phyloP scores from a whole-genome alignment of 2,797 vertebrate genomes.

The Smutsia temminckii region DNA sequence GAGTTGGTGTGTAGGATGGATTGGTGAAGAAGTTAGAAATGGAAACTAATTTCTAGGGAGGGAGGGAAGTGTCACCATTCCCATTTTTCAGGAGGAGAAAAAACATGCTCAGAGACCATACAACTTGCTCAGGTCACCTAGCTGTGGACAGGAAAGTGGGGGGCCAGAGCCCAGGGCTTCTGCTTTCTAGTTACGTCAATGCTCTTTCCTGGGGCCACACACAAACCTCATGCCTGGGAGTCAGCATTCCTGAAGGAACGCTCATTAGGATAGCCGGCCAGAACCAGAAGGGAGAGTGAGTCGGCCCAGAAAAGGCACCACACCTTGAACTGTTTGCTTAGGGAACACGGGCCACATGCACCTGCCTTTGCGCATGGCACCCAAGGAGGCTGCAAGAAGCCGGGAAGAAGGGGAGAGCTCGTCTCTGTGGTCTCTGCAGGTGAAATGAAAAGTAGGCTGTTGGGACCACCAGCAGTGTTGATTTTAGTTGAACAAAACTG shows the following conservation, averaged over 20 bases:
- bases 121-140: neutral
- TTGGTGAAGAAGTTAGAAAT: neutral
- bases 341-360: neutral
- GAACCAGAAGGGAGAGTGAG: neutral
- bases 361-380: neutral
- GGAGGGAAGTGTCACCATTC: neutral
- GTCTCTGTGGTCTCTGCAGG: neutral
- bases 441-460: neutral
- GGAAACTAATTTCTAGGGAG: neutral
- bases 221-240: neutral
- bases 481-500: neutral
- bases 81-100: neutral
- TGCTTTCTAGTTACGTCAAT: neutral
- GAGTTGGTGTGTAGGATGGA: no score
- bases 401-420: neutral
- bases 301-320: neutral
- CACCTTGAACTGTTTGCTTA: neutral
- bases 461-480: neutral
- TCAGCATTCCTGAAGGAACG: neutral
- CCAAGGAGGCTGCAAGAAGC: neutral
- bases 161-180: fast-evolving
- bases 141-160: no score
- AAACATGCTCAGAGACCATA: neutral
- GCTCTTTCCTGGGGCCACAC: neutral
- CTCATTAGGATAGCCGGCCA: neutral